phyloP scores from a whole-genome alignment of 2,797 vertebrate genomes.

The Artibeus jamaicensis region DNA sequence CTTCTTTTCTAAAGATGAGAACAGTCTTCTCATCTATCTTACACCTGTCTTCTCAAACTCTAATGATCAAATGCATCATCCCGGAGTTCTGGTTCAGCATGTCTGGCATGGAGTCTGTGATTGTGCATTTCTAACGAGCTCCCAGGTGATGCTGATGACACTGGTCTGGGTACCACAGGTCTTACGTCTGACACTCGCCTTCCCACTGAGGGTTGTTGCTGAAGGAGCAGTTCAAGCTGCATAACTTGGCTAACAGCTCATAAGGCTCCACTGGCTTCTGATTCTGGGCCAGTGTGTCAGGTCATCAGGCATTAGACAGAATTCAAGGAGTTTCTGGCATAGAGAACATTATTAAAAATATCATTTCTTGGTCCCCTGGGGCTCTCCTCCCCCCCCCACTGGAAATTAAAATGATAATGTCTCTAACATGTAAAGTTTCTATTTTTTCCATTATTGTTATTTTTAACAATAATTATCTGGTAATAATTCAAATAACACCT shows the following conservation, averaged over 20 bases:
- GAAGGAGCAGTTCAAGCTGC: neutral
- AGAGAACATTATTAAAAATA: slow-evolving; percentile 16
- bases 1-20: slow-evolving; percentile 16
- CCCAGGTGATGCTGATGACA: neutral
- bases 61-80: neutral
- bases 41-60: neutral
- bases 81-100: neutral
- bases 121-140: slow-evolving; percentile 1
- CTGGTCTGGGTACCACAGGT: neutral
- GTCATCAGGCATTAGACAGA: slow-evolving; percentile 32
- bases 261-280: neutral
- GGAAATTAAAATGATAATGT: slow-evolving; percentile 67
- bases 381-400: neutral
- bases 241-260: neutral
- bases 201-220: neutral
- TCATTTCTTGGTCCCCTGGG: slow-evolving; percentile 27
- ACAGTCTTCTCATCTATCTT: neutral
- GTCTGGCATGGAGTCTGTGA: neutral
- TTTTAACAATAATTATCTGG: slow-evolving; percentile 79
- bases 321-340: slow-evolving; percentile 52
- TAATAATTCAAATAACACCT: slow-evolving; percentile 77
- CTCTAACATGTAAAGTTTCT: slow-evolving; percentile 56
- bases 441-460: slow-evolving; percentile 77
- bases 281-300: slow-evolving; percentile 49
- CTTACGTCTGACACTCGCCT: neutral